Base-by-base conservation (phyloP, 2,888 invertebrate species). In the Phyllotreta cruciferae region DNA sequence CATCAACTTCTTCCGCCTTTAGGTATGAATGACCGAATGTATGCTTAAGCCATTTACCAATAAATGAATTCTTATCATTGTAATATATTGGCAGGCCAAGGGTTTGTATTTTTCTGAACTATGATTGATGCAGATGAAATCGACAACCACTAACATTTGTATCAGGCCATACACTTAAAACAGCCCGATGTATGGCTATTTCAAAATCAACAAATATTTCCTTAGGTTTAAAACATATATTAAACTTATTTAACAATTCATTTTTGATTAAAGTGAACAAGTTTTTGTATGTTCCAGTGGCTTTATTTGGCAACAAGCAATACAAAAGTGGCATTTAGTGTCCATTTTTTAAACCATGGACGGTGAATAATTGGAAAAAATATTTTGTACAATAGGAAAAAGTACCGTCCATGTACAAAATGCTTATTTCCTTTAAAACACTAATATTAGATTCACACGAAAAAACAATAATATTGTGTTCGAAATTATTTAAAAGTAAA, bases 101-200 rank as follows among this genome's bases (percentile, higher is more conserved):
- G 34, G 45, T 42, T 38, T 60, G 45, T 10, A 63, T 63, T 63
- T 63, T 63, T 34, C 54, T 58, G 14, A 36, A 60, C 60, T 54
- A 64, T 3, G 60, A 39, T 61, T 64, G 60, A 41, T 64, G 60
- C 45, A 64, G 49, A 11, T 63, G 60, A 60, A 63, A 63, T 34
- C 63, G 35, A 41, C 53, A 63, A 24, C 54, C 53, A 45, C 37
- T 63, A 13, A 60, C 52, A 57, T 36, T 52, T 10, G 58, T 34
- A 9, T 45, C 10, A 11, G 9, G 11, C 5, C 1, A n/a, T 5
- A 44, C 44, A 10, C 1, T 9, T 10, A 1, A 1, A 2, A 49
- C 41, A 14, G 47, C 57, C 8, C 36, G 44, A 38, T 62, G 42
- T 9, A 52, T 56, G 9, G 39, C 34, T 4, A 10, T 44, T 44